Evolutionary conservation across 2,797 vertebrate species (phyloP), one percentile per base, ranked within the genome.

Genomic region (Gila robusta): DNA sequence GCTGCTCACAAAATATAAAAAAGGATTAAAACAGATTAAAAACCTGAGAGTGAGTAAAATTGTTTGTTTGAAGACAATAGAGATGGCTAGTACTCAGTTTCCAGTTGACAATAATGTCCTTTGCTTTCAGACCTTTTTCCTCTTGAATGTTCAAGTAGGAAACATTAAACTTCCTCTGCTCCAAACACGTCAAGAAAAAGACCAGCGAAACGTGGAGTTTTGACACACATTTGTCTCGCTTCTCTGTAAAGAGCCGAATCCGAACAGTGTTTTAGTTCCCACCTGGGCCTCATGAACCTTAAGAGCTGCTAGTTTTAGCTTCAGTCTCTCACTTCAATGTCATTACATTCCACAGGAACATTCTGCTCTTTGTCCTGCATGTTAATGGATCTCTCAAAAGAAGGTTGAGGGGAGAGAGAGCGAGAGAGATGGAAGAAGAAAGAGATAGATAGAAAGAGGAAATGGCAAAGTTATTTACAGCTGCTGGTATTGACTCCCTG

Each of bases 11-110:
- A 80, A 74, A 79, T 79, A 79, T 62, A 49, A 72, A 35, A 85
- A 80, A 66, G 70, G 78, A 86, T 86, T 86, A 74, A 72, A 86
- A 73, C 41, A 49, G 84, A 86, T 86, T 86, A 74, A 79, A 84
- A 85, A 73, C 26, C 26, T 62, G 67, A 72, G 32, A 7, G 28
- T 26, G 32, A 74, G 84, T 66, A 64, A 72, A 86, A 66, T 39
- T 81, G 44, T 86, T 86, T 79, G 52, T 86, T 64, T 66, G 10
- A 52, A 74, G 23, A 86, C 41, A 81, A 81, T 32, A 23, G 77
- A 67, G 79, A 73, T 74, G 39, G 69, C 28, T 19, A 73, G 78
- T n/a, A 64, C 70, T 62, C 64, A 5, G 26, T 73, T 62, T 81
- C n/a, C 28, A 54, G 1, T 14, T 26, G 44, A 39, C 17, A 28